These are phyloP conservation scores for Antheraea assamensis DNA, from an alignment of 2,888 invertebrate species.

Conservation along the genomic window DNA sequence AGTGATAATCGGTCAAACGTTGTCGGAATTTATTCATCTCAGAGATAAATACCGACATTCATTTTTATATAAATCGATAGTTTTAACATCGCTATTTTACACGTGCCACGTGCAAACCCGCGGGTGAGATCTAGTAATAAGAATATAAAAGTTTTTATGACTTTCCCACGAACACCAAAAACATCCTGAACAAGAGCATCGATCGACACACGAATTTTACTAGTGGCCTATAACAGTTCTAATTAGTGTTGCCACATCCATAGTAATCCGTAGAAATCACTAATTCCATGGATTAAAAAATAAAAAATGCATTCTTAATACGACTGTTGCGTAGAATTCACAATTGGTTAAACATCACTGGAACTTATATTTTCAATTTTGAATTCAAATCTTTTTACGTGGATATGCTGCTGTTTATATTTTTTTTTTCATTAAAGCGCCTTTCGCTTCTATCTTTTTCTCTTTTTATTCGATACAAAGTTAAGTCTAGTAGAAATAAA, in stretches of 20 bases:
- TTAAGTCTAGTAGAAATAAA: too few species aligned
- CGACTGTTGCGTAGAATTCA: neutral
- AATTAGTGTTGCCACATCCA: conserved; percentile 3
- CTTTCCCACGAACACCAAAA: neutral
- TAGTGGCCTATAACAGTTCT: conserved; percentile 5
- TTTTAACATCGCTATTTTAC: neutral
- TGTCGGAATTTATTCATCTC: too few species aligned
- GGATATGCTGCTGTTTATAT: neutral
- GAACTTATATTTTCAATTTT: neutral
- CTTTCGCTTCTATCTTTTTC: too few species aligned
- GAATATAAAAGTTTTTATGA: conserved; percentile 1
- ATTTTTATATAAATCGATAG: neutral
- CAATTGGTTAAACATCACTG: neutral
- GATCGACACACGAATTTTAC: conserved; percentile 13
- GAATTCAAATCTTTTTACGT: neutral
- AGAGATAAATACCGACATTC: too few species aligned
- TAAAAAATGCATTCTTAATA: neutral
- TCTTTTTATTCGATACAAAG: too few species aligned
- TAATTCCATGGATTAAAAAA: neutral
- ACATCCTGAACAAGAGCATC: conserved; percentile 3
- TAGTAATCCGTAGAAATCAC: neutral
- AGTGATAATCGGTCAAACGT: too few species aligned
- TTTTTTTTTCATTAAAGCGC: too few species aligned
- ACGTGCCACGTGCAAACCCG: conserved; percentile 2
- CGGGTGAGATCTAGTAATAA: neutral